Conservation (phyloP, 2,888 invertebrate species). For the Tenthredo notha region DNA sequence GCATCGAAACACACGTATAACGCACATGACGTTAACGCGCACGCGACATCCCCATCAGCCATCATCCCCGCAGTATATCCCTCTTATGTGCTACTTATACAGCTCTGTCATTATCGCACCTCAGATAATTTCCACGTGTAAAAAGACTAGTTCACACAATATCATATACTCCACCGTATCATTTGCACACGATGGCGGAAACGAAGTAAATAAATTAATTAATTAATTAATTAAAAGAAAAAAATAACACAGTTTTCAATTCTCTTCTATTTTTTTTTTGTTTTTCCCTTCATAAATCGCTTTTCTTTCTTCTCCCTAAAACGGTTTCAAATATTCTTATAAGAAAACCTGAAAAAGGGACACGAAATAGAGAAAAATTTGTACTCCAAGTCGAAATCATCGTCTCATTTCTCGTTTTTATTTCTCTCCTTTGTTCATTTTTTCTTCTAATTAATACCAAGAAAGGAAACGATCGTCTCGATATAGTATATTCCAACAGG, state of each 20-base stretch:
- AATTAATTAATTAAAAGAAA: background rate
- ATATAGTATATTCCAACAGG: background rate
- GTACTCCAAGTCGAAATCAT: background rate
- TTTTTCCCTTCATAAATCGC: background rate
- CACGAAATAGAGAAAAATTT: background rate
- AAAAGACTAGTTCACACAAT: background rate
- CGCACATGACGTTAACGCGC: slow-evolving; percentile 60
- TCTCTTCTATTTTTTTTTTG: background rate
- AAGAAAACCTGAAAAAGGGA: background rate
- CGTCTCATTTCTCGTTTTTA: background rate
- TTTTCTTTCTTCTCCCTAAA: background rate
- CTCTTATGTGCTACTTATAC: background rate
- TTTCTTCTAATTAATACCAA: background rate
- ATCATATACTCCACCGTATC: background rate
- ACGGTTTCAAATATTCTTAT: background rate
- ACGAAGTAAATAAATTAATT: background rate
- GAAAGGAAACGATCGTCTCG: background rate
- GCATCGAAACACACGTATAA: slow-evolving; percentile 15
- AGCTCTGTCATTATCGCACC: slow-evolving; percentile 48
- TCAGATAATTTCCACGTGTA: slow-evolving; percentile 27
- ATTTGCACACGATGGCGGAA: background rate
- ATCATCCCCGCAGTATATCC: background rate
- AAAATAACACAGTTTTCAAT: background rate
- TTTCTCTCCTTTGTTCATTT: background rate
- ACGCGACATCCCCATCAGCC: slow-evolving; percentile 58